These are phyloP conservation scores for Idaea dimidiata DNA, from an alignment of 2,888 invertebrate species.

Conservation along the genomic window DNA sequence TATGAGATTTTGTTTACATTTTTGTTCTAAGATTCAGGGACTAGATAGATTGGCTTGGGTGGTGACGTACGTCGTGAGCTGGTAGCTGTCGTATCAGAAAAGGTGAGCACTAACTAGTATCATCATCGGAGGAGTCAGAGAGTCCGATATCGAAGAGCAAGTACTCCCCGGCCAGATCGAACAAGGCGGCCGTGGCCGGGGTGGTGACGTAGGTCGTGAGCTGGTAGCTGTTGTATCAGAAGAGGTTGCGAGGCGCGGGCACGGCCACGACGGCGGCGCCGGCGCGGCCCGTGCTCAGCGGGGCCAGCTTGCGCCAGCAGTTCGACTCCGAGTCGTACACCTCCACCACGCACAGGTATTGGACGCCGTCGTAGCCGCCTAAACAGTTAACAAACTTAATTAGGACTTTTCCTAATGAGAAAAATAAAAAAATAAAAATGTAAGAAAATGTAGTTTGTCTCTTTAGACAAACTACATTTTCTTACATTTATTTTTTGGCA, in stretches of 20 bases:
- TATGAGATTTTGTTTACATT: too few relatives aligned
- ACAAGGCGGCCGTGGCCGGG: constrained; percentile 15
- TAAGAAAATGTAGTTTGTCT: too few relatives aligned
- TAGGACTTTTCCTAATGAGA: too few relatives aligned
- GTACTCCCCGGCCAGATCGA: constrained; percentile 12
- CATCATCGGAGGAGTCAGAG: neutral
- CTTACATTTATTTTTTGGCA: too few relatives aligned
- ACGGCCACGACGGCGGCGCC: constrained; percentile 92
- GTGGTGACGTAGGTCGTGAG: constrained; percentile 37
- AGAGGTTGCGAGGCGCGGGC: constrained; percentile 62
- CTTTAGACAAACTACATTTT: too few relatives aligned
- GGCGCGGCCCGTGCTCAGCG: constrained; percentile 91
- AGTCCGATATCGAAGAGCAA: constrained; percentile 20
- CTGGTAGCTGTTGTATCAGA: constrained; percentile 51
- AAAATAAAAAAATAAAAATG: too few relatives aligned
- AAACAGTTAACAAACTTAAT: too few relatives aligned
- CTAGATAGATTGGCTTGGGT: too few relatives aligned
- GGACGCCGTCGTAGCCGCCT: constrained; percentile 96
- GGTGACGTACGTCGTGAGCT: constrained; percentile 38
- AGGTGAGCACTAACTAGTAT: constrained; percentile 23
- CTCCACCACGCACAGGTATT: constrained; percentile 93
- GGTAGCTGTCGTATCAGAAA: constrained; percentile 53
- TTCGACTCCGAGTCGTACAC: constrained; percentile 92
- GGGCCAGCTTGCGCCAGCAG: constrained; percentile 89
- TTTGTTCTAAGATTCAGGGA: too few relatives aligned